Conservation (phyloP, 1,140 invertebrate genomes). For the Drosophila obscura region DNA sequence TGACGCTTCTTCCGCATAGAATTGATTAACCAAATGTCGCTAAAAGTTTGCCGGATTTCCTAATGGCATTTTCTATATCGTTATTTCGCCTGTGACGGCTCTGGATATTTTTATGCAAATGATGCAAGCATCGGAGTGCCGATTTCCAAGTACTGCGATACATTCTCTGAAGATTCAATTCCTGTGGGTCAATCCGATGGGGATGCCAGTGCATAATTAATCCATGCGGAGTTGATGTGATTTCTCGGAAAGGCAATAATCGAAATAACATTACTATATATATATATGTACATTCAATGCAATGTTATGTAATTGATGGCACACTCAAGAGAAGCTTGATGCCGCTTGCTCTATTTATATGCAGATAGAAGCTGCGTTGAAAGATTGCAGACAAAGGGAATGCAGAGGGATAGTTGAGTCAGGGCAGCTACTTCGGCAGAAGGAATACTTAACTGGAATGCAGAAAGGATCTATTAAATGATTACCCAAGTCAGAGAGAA, state of each 20-base stretch:
- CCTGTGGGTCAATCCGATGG: neutral
- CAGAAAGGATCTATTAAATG: too few relatives aligned
- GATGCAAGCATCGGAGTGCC: constrained; percentile 13
- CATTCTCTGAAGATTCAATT: constrained; percentile 10
- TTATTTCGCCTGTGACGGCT: too few relatives aligned
- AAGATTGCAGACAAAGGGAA: too few relatives aligned
- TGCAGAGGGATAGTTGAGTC: too few relatives aligned
- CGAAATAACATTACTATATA: neutral
- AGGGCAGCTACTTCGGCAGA: too few relatives aligned
- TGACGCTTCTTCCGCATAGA: constrained; percentile 1
- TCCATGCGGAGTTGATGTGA: constrained; percentile 2
- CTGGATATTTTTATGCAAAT: too few relatives aligned
- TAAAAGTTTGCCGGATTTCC: constrained; percentile 15
- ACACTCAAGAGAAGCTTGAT: neutral
- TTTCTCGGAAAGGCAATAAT: neutral
- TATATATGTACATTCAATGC: neutral
- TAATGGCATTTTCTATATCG: constrained; percentile 19
- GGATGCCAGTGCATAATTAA: constrained; percentile 1
- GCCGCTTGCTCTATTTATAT: neutral
- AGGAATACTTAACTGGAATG: too few relatives aligned
- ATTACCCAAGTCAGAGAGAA: too few relatives aligned
- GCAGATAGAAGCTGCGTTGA: too few relatives aligned
- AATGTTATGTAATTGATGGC: too few relatives aligned
- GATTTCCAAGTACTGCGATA: neutral
- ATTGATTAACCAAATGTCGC: constrained; percentile 4